Percentiles rank a stretch among this genome's conserved stretches.
Evolutionary conservation across 1,140 invertebrate species (phyloP).

Genomic region (Monomorium pharaonis): DNA sequence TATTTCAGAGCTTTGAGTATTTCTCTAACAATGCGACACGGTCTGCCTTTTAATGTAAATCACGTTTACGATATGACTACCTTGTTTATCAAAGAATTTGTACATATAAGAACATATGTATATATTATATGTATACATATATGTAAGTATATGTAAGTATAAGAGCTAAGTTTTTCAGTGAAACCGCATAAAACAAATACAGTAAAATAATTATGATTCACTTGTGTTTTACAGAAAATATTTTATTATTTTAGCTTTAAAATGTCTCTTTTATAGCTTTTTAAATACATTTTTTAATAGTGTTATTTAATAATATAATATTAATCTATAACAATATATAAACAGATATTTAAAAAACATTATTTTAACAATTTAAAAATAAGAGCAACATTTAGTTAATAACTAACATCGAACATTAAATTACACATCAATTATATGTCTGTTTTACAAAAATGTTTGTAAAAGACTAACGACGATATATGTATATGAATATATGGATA

Average conservation of each 20-base stretch:
- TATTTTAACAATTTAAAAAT: not conserved
- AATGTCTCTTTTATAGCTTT: not conserved
- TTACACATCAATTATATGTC: not conserved
- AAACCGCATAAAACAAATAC: not conserved
- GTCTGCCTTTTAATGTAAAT: conserved; percentile 61
- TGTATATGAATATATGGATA: not conserved
- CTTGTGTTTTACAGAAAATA: not conserved
- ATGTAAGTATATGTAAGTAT: too few species aligned
- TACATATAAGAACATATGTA: conserved; percentile 15
- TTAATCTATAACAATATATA: not conserved
- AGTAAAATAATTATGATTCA: not conserved
- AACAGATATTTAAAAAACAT: not conserved
- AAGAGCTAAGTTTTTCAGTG: not conserved
- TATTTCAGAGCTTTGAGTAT: conserved; percentile 62
- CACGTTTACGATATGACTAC: conserved; percentile 26
- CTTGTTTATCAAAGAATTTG: conserved; percentile 65
- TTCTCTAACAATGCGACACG: conserved; percentile 62
- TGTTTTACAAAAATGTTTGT: conserved; percentile 8
- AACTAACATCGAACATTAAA: not conserved
- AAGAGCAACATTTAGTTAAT: not conserved
- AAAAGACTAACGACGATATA: not conserved
- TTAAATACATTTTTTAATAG: not conserved
- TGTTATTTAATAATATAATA: not conserved
- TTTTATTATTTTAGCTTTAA: not conserved
- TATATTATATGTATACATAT: not conserved